Percentiles rank a stretch among this genome's conserved stretches.
Evolutionary conservation across 2,888 invertebrate species (phyloP).

Genomic region (Aethes cnicana): DNA sequence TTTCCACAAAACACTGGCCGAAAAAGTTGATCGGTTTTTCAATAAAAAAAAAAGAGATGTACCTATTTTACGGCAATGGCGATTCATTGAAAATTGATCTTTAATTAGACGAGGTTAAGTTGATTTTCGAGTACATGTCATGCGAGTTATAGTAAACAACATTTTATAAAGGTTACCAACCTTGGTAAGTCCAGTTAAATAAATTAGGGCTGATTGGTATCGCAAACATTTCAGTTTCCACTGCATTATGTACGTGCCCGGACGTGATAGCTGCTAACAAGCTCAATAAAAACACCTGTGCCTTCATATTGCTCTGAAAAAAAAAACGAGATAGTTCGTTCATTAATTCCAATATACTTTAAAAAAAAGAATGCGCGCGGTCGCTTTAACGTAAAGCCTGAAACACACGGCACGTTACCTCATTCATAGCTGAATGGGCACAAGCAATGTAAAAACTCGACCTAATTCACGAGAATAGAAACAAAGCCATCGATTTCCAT

Average conservation of each 20-base stretch:
- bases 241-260: conserved; percentile 73
- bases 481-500: conserved; percentile 69
- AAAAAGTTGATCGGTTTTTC: too few species aligned
- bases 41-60: too few species aligned
- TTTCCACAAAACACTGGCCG: not conserved
- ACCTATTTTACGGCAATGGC: too few species aligned
- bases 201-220: conserved; percentile 89
- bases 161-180: conserved; percentile 52
- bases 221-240: conserved; percentile 89
- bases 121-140: not conserved
- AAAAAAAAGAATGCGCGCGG: not conserved
- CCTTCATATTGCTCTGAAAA: conserved; percentile 31
- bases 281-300: conserved; percentile 21
- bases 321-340: too few species aligned
- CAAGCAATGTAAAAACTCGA: conserved; percentile 40
- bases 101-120: not conserved
- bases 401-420: conserved; percentile 13
- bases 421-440: conserved; percentile 32
- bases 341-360: too few species aligned
- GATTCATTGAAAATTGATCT: not conserved
- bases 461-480: conserved; percentile 62
- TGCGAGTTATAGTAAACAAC: not conserved
- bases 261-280: conserved; percentile 19
- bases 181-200: conserved; percentile 91
- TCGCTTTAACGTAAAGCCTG: not conserved